A percentile compares a stretch with the other conserved stretches of the same genome.
Conservation (phyloP, 2,797 vertebrate species). For the Helarctos malayanus region DNA sequence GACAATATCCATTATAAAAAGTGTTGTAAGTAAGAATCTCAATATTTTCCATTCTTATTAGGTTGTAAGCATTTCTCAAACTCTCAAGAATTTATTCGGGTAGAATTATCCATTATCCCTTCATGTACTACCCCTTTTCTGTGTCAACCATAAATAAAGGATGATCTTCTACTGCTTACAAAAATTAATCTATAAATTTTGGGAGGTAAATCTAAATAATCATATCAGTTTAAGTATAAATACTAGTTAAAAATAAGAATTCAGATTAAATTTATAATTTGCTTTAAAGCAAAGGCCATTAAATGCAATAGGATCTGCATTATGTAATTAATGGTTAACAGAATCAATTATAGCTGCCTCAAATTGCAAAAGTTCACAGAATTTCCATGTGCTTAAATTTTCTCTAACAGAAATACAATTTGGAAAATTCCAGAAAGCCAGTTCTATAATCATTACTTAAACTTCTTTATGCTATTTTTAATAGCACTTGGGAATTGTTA, state of each 20-base stretch:
- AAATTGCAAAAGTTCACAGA: background rate
- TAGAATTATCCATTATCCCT: background rate
- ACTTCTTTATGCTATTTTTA: constrained; percentile 62
- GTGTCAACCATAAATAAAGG: background rate
- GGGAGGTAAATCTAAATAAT: background rate
- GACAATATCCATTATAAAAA: background rate
- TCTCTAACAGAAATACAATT: constrained; percentile 7
- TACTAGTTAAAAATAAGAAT: background rate
- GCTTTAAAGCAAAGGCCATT: background rate
- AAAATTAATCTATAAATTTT: constrained; percentile 24
- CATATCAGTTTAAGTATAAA: background rate
- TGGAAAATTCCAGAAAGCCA: constrained; percentile 44
- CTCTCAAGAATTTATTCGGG: background rate
- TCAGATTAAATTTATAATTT: constrained; percentile 55
- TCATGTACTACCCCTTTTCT: background rate
- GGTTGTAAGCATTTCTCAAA: background rate
- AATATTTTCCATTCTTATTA: constrained; percentile 29
- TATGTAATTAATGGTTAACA: background rate
- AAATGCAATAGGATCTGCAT: background rate
- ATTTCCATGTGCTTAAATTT: background rate
- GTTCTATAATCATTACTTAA: background rate
- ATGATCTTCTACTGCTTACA: background rate
- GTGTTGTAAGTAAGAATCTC: background rate
- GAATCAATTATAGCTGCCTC: background rate
- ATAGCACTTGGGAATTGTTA: constrained; percentile 26